Evolutionary conservation across 2,113 vertebrate genomes (phyloP), one percentile per base, ranked within the genome.

Genomic region (Brienomyrus brachyistius): DNA sequence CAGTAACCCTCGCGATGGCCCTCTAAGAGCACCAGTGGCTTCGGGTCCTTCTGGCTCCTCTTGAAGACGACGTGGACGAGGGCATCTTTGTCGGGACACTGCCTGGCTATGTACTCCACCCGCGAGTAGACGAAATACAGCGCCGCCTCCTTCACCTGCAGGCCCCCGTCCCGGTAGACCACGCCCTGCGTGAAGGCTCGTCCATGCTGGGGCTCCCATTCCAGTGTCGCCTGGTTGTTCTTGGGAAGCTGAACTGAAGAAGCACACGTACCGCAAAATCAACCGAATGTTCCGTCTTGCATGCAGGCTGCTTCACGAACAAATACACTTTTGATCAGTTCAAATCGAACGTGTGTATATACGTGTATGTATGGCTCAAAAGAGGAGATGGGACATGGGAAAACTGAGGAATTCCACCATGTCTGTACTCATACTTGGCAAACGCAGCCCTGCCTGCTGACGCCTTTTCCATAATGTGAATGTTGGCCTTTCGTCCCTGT

Each of bases 51-150:
- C 35, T 47, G 52, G 52, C 5, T 7, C 88, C 90, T 95, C 92
- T 93, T 94, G 91, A 93, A 96, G 66, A 97, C 94, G 0, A 92
- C 43, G 45, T 97, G 96, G 5, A n/a, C 89, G 59, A 90, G 59
- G 88, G 95, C 86, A 4, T 93, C 70, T 70, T 62, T 88, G 19
- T 90, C 91, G 85, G 74, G 90, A 2, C 96, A 97, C 90, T 74
- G 0, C 0, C 91, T 91, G 48, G 94, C 88, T 0, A 95, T 92
- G 92, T 96, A 96, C 52, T 96, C 92, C 0, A 97, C 91, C 0
- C 94, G 95, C 52, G 96, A 96, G 91, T 97, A 97, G 3, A 97
- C 94, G 0, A 96, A 96, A 91, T 96, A 96, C 2, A 95, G 90
- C 4, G 96, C 96, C 0, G 95, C 93, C 88, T 96, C 94, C 0